A percentile compares a stretch with the other conserved stretches of the same genome.
These are phyloP conservation scores for Chamaetylas fuelleborni DNA, from an alignment of 2,113 vertebrate genomes.

Conservation along the genomic window DNA sequence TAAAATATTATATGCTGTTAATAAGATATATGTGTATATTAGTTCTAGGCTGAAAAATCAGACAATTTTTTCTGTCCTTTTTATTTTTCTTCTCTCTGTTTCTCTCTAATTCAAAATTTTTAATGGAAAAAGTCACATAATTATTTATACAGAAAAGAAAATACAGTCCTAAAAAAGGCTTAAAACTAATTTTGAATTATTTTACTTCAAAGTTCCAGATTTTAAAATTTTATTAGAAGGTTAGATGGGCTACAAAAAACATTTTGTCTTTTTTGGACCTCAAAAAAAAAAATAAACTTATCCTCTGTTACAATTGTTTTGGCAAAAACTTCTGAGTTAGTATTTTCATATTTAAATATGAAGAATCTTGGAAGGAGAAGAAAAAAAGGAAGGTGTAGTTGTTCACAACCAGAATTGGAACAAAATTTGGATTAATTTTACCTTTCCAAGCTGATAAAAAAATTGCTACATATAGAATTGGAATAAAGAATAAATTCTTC, in stretches of 20 bases:
- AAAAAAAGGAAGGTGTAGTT: neutral
- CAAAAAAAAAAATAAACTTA: neutral
- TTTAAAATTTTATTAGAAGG: neutral
- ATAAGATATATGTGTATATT: neutral
- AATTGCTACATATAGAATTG: neutral
- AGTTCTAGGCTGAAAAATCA: neutral
- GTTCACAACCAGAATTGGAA: neutral
- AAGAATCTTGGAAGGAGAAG: neutral
- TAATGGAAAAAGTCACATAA: neutral
- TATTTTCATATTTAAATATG: neutral
- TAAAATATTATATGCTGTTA: neutral
- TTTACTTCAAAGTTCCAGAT: neutral
- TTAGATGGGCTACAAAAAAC: neutral
- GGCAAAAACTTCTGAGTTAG: neutral
- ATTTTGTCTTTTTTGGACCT: neutral
- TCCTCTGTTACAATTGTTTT: neutral
- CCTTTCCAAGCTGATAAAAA: neutral
- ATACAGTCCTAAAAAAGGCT: accelerated
- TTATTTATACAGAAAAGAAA: neutral
- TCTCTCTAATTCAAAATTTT: neutral
- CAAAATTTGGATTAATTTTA: neutral
- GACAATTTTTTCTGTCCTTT: neutral
- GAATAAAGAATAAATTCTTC: neutral
- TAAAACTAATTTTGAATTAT: neutral
- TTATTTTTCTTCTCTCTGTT: neutral